Conservation (phyloP, 2,888 invertebrate species). For the Idaea aversata region DNA sequence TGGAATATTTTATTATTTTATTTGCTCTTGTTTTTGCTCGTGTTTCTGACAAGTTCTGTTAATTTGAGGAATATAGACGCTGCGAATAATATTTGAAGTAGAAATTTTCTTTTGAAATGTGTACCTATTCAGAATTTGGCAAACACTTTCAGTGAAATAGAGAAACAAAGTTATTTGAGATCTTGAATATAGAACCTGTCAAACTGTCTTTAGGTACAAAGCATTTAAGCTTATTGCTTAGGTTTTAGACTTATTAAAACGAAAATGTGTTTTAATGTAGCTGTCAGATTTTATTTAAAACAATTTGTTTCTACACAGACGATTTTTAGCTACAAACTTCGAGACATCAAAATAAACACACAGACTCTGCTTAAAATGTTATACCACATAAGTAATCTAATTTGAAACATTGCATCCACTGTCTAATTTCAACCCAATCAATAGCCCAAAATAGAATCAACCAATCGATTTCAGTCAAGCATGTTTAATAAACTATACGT, state of each 20-base stretch:
- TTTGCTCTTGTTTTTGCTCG: neutral
- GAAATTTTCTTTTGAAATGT: neutral
- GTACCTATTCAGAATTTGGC: neutral
- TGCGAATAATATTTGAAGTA: neutral
- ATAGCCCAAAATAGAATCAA: neutral
- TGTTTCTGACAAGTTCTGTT: neutral
- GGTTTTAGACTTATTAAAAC: neutral
- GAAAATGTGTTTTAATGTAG: too few species aligned
- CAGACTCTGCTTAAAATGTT: too few species aligned
- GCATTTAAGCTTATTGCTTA: neutral
- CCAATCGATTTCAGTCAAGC: neutral
- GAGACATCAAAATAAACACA: too few species aligned
- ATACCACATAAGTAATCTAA: neutral
- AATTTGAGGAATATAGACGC: neutral
- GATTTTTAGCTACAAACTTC: too few species aligned
- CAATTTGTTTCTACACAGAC: too few species aligned
- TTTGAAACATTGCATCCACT: neutral
- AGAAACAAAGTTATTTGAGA: neutral
- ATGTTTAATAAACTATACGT: neutral
- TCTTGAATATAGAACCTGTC: neutral
- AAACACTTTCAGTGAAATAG: neutral
- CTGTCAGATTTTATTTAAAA: too few species aligned
- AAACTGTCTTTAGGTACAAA: neutral
- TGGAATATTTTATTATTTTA: slow-evolving; percentile 1
- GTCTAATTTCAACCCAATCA: neutral